Base-by-base conservation (phyloP, 2,888 invertebrate species). In the Idaea straminata region DNA sequence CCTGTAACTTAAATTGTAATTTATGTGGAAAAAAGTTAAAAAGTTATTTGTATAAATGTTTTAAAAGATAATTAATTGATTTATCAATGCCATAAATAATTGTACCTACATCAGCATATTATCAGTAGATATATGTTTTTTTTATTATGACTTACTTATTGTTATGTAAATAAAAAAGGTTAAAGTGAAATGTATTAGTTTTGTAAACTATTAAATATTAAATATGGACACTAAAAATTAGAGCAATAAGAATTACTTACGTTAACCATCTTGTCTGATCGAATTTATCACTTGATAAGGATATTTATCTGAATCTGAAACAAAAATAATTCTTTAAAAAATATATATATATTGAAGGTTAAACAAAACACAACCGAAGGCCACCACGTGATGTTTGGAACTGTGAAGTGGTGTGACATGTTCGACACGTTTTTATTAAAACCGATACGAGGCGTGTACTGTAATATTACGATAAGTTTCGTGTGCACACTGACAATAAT, bases 221-320 rank as follows among this genome's bases (percentile, higher is more conserved):
- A 57, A 58, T n/a, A 62, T 25, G 3, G 25, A 25, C 25, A 25
- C 25, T 25, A 25, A 47, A 36, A 59, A 57, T 35, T 16, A 4
- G 7, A 57, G 5, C 10, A 16, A 57, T 35, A 59, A 59, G 34
- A 67, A 25, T 2, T 47, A 81, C 80, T 79, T 71, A 81, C 81
- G 65, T 72, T 79, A 35, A 79, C 83, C 83, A 83, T 84, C 66
- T 79, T 82, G 76, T 63, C 65, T 66, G 62, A 59, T 62, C 59
- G 38, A 57, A 58, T 67, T 47, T 47, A 47, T 47, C 47, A 47
- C 47, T 47, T 47, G 47, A 47, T 47, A 47, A 47, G 47, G 13
- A 63, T 67, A 64, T 64, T 62, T 65, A 36, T 64, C 61, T 75
- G 75, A 59, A 64, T 67, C 69, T 66, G 67, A 77, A 65, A 71